phyloP scores from a whole-genome alignment of 1,140 invertebrate species.

The Drosophila ogumai region DNA sequence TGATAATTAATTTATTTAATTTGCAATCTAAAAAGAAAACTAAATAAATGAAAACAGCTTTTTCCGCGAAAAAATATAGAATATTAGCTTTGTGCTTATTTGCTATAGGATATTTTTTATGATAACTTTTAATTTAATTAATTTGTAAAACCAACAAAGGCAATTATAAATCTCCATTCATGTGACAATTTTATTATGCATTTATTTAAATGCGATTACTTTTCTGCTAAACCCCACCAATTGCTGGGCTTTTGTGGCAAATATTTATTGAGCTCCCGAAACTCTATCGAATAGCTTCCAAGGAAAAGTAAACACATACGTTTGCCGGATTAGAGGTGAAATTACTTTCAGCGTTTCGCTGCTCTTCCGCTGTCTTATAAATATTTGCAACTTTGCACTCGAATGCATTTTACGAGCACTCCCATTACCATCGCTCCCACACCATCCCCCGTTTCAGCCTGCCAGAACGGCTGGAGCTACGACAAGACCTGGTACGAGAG shows the following conservation, averaged over 20 bases:
- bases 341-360: constrained; percentile 35
- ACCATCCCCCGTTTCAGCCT: constrained; percentile 66
- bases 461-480: constrained; percentile 86
- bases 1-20: not conserved
- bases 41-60: no score
- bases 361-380: constrained; percentile 46
- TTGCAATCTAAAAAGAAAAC: not conserved
- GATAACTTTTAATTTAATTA: not conserved
- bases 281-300: constrained; percentile 14
- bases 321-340: constrained; percentile 44
- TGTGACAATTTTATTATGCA: not conserved
- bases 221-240: constrained; percentile 9
- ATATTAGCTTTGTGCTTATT: not conserved
- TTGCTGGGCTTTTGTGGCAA: not conserved
- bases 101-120: not conserved
- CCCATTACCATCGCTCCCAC: constrained; percentile 11
- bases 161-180: not conserved
- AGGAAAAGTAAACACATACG: constrained; percentile 26
- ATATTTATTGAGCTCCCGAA: constrained; percentile 15
- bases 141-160: not conserved
- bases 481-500: constrained; percentile 86
- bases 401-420: constrained; percentile 70
- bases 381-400: constrained; percentile 78
- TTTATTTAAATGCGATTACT: constrained; percentile 20
- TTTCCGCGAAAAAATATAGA: not conserved